Percentiles rank a stretch among this genome's conserved stretches.
Conservation (phyloP, 2,888 invertebrate genomes). For the Mylabris sibirica region DNA sequence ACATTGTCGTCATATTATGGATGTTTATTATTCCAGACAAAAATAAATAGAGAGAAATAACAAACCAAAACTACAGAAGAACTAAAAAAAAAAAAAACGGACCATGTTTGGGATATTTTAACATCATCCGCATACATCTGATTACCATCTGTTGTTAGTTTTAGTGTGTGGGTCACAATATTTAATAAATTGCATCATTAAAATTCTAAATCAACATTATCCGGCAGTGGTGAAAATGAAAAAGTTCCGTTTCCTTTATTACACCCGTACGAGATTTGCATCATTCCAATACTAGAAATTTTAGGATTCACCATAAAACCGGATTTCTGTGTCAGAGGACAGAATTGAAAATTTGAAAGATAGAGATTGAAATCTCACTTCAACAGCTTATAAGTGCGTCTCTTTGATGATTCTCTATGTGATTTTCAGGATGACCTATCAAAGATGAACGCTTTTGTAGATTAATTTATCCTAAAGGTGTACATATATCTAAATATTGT, state of each 20-base stretch:
- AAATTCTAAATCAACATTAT: constrained; percentile 14
- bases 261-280: background rate
- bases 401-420: background rate
- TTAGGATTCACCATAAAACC: no score
- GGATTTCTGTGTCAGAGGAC: no score
- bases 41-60: no score
- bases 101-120: background rate
- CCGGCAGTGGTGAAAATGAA: constrained; percentile 14
- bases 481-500: no score
- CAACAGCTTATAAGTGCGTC: no score
- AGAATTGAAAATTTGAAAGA: no score
- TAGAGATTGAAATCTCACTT: no score
- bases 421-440: background rate
- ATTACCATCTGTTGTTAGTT: background rate
- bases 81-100: background rate
- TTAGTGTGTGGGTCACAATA: constrained; percentile 10
- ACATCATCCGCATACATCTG: constrained; percentile 6
- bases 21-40: background rate
- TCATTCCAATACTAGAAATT: background rate
- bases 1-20: background rate
- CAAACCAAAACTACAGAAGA: background rate
- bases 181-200: background rate
- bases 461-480: no score
- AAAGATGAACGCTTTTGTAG: background rate
- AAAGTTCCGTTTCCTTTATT: constrained; percentile 15